Conservation (phyloP, 2,797 vertebrate genomes). For the Arremon brunneinucha region DNA sequence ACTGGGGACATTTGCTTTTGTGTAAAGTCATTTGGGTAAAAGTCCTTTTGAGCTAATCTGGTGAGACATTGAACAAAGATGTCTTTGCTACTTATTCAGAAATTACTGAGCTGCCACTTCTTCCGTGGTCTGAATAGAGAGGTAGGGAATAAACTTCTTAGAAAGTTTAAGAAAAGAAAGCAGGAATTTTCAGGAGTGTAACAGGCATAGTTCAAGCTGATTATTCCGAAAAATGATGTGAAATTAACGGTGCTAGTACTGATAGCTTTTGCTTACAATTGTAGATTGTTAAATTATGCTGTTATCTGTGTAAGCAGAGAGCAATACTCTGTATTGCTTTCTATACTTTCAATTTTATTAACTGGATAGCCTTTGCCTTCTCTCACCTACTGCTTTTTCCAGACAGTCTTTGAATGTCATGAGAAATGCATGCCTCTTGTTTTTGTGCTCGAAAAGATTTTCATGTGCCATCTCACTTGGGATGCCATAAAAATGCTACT, state of each 20-base stretch:
- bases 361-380: neutral
- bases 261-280: neutral
- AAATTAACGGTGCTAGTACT: neutral
- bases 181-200: neutral
- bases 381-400: neutral
- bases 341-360: neutral
- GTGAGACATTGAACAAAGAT: neutral
- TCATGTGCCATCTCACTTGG: neutral
- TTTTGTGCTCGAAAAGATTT: neutral
- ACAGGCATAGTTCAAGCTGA: neutral
- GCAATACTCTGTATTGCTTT: neutral
- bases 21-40: slow-evolving; percentile 10
- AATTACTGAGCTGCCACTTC: neutral
- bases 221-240: neutral
- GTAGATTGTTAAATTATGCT: neutral
- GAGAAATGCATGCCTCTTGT: neutral
- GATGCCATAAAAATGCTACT: neutral
- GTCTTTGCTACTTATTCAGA: neutral
- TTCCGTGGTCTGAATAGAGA: neutral
- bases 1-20: neutral
- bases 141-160: neutral
- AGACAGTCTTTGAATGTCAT: neutral
- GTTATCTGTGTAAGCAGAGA: neutral
- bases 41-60: neutral
- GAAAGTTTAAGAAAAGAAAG: neutral